These are phyloP conservation scores for Lacerta viridis DNA, from an alignment of 2,797 vertebrate genomes.

Conservation along the genomic window DNA sequence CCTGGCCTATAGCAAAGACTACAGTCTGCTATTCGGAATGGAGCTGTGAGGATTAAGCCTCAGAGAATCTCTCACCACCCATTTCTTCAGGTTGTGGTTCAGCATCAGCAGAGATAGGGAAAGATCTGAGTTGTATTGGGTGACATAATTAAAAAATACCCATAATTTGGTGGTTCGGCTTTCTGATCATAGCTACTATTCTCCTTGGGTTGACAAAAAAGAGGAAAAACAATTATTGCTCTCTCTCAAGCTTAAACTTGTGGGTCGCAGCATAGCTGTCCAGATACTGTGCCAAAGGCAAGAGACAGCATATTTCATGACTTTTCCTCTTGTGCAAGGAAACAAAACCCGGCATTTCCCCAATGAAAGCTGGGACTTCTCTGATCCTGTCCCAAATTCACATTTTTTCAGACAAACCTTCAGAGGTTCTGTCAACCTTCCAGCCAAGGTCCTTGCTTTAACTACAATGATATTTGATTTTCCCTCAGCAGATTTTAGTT, in stretches of 20 bases:
- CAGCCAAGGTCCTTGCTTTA: neutral
- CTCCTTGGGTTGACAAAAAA: neutral
- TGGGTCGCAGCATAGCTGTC: neutral
- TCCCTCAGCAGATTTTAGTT: neutral
- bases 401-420: constrained; percentile 12
- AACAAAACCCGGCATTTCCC: neutral
- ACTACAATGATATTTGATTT: neutral
- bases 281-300: neutral
- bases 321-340: neutral
- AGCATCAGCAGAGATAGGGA: neutral
- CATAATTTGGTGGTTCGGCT: neutral
- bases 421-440: neutral
- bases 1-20: neutral
- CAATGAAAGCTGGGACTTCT: neutral
- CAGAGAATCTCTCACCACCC: neutral
- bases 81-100: neutral
- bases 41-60: neutral
- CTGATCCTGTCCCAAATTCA: constrained; percentile 4
- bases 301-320: neutral
- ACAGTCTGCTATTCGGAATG: no score
- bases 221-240: neutral
- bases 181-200: neutral
- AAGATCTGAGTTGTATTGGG: neutral
- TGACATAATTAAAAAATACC: neutral
- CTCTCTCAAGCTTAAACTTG: neutral